phyloP scores from a whole-genome alignment of 1,140 invertebrate genomes.

The Musca domestica region DNA sequence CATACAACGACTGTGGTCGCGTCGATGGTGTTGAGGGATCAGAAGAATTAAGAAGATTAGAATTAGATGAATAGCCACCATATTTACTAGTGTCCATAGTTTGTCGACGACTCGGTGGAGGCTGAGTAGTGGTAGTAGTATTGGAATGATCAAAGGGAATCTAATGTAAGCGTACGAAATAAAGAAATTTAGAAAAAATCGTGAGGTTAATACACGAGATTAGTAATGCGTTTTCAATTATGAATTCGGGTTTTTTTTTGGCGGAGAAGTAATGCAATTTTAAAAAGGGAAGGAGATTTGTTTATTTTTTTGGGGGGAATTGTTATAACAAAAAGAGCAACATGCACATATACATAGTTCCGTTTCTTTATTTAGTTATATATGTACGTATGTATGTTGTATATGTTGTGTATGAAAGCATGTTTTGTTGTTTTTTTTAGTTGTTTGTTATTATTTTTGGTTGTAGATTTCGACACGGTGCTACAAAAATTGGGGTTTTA shows the following conservation, averaged over 20 bases:
- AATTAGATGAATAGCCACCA: slow-evolving; percentile 28
- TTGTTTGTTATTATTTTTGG: no score
- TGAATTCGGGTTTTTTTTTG: not conserved
- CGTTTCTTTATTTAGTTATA: not conserved
- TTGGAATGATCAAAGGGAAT: slow-evolving; percentile 49
- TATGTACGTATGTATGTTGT: no score
- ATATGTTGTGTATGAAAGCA: no score
- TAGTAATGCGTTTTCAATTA: not conserved
- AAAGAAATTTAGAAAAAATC: not conserved
- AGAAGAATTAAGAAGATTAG: slow-evolving; percentile 25
- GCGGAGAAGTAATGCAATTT: not conserved
- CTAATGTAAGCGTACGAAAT: slow-evolving; percentile 25
- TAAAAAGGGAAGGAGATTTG: no score
- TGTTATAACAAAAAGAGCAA: not conserved
- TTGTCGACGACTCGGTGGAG: slow-evolving; percentile 41
- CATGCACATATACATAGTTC: slow-evolving; percentile 7
- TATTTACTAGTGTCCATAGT: slow-evolving; percentile 50
- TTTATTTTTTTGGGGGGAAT: no score
- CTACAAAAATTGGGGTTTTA: no score
- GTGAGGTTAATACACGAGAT: not conserved
- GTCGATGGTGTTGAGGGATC: slow-evolving; percentile 32
- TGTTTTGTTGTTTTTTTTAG: no score
- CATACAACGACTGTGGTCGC: slow-evolving; percentile 47
- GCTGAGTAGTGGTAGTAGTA: slow-evolving; percentile 34
- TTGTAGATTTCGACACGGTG: no score